A percentile compares a stretch with the other conserved stretches of the same genome.
Conservation (phyloP, 2,113 vertebrate species). For the Chascanopsetta lugubris region DNA sequence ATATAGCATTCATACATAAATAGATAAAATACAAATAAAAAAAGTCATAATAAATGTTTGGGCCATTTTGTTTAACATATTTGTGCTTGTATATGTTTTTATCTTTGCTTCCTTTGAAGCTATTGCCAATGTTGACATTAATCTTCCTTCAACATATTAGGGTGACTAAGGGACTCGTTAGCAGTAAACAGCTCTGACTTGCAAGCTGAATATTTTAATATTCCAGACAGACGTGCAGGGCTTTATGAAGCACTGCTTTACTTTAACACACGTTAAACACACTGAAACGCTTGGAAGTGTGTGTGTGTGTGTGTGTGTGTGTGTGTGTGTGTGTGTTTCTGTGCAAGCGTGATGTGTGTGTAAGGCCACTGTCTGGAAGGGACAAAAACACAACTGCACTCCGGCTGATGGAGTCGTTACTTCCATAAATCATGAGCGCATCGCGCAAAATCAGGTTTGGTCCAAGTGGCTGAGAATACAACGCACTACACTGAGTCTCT, state of each 20-base stretch:
- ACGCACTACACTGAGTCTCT: constrained; percentile 25
- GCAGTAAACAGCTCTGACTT: constrained; percentile 19
- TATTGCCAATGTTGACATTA: constrained; percentile 7
- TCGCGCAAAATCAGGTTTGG: constrained; percentile 55
- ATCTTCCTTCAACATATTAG: constrained; percentile 3
- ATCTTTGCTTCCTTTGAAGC: background rate
- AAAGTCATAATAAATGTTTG: too few species aligned
- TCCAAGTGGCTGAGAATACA: constrained; percentile 41
- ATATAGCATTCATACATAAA: too few species aligned
- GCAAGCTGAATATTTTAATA: constrained; percentile 46
- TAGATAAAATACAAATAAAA: too few species aligned
- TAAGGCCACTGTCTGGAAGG: constrained; percentile 26
- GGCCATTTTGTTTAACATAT: too few species aligned
- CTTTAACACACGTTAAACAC: background rate
- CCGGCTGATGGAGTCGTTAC: constrained; percentile 36
- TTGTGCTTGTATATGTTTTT: constrained; percentile 8
- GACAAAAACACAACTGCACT: constrained; percentile 47
- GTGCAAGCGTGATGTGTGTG: background rate
- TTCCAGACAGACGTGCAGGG: constrained; percentile 5
- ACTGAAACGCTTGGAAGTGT: too few species aligned
- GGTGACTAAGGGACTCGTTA: constrained; percentile 16
- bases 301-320: background rate
- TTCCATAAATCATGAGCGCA: constrained; percentile 69
- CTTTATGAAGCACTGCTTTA: constrained; percentile 27
- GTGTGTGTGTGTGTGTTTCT: constrained; percentile 1